phyloP scores from a whole-genome alignment of 2,113 vertebrate genomes.

The Noctilio leporinus region DNA sequence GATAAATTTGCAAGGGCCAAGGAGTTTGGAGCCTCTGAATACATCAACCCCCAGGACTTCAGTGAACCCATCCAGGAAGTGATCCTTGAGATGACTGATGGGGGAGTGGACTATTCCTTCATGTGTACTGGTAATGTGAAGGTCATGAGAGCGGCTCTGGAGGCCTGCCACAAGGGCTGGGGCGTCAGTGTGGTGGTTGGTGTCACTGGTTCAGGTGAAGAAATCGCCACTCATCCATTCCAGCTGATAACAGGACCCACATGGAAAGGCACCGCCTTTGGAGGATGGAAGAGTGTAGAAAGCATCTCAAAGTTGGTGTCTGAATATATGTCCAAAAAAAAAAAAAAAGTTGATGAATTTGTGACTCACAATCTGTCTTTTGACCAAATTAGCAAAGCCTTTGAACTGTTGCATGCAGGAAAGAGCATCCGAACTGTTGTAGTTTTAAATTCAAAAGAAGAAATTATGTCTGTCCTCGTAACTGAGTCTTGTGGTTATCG shows the following conservation, averaged over 20 bases:
- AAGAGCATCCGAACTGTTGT: conserved; percentile 88
- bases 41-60: conserved; percentile 80
- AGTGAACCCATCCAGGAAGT: conserved; percentile 83
- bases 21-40: conserved; percentile 84
- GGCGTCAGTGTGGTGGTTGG: conserved; percentile 83
- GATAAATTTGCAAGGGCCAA: conserved; percentile 81
- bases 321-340: conserved; percentile 86
- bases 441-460: conserved; percentile 70
- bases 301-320: conserved; percentile 82
- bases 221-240: conserved; percentile 85
- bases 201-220: conserved; percentile 82
- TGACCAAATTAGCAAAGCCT: conserved; percentile 82
- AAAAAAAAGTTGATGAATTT: conserved; percentile 87
- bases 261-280: conserved; percentile 85
- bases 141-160: conserved; percentile 84
- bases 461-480: background rate
- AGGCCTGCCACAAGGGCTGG: conserved; percentile 88
- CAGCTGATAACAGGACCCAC: conserved; percentile 84
- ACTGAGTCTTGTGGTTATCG: background rate
- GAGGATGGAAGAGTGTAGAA: conserved; percentile 86
- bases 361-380: conserved; percentile 82
- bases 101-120: conserved; percentile 85
- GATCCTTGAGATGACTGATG: conserved; percentile 81
- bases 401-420: conserved; percentile 83
- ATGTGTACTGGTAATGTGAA: conserved; percentile 84